A percentile compares a stretch with the other conserved stretches of the same genome.
phyloP scores from a whole-genome alignment of 2,888 invertebrate species.

The Panopea generosa region DNA sequence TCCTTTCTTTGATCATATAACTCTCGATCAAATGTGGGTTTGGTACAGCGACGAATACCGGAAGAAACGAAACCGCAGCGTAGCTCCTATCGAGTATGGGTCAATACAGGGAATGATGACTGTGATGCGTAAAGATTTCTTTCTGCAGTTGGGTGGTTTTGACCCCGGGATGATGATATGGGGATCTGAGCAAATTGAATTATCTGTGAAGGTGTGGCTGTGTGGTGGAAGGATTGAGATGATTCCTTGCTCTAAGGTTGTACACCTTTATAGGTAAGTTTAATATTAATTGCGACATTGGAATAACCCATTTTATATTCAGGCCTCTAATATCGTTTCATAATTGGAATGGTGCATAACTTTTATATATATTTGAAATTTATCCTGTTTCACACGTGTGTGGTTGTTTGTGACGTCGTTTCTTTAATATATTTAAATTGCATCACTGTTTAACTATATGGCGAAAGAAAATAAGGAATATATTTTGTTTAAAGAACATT shows the following conservation, averaged over 20 bases:
- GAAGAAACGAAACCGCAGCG: slow-evolving; percentile 27
- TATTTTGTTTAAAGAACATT: no score
- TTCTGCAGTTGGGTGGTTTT: slow-evolving; percentile 45
- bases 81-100: slow-evolving; percentile 38
- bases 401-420: no score
- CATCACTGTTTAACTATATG: no score
- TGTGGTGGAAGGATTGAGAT: slow-evolving; percentile 51
- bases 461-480: no score
- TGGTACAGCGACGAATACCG: slow-evolving; percentile 34
- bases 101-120: slow-evolving; percentile 53
- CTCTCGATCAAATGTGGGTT: slow-evolving; percentile 42
- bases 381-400: no score
- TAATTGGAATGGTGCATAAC: no score
- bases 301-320: no score
- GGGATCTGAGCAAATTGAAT: slow-evolving; percentile 50
- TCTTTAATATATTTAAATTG: no score
- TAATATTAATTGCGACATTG: not conserved
- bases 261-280: slow-evolving; percentile 49
- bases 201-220: slow-evolving; percentile 51
- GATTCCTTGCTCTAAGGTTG: slow-evolving; percentile 48
- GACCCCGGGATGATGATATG: slow-evolving; percentile 52
- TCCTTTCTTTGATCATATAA: slow-evolving; percentile 41
- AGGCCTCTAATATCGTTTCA: no score
- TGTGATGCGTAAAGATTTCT: slow-evolving; percentile 49
- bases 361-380: no score